Evolutionary conservation across 1,140 invertebrate species (phyloP).

Genomic region (Musca vetustissima): DNA sequence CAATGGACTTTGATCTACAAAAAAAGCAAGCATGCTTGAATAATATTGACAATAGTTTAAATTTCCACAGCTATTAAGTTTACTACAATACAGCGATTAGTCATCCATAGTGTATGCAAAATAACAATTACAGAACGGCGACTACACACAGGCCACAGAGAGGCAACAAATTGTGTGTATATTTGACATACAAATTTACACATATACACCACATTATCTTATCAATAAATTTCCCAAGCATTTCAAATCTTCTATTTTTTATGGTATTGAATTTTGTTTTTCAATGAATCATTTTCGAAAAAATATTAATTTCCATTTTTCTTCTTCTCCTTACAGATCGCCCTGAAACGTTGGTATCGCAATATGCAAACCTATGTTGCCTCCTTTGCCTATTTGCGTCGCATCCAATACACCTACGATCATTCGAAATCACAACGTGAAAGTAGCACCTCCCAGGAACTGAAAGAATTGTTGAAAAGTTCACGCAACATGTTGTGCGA

Average conservation of each 20-base stretch:
- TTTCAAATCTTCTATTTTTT: neutral
- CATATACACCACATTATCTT: too few relatives aligned
- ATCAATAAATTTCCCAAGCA: neutral
- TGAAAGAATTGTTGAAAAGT: conserved; percentile 40
- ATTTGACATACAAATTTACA: too few relatives aligned
- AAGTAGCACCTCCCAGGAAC: conserved; percentile 39
- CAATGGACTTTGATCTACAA: conserved; percentile 15
- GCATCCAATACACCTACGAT: conserved; percentile 46
- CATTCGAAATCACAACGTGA: conserved; percentile 42
- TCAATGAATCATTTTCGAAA: too few relatives aligned
- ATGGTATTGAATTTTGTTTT: neutral
- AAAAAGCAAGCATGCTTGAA: conserved; percentile 16
- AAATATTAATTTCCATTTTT: too few relatives aligned
- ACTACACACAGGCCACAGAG: too few relatives aligned
- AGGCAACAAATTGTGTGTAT: too few relatives aligned
- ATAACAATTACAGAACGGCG: neutral
- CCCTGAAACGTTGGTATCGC: conserved; percentile 52
- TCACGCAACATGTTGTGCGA: conserved; percentile 50
- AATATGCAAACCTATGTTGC: conserved; percentile 53
- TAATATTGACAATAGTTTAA: conserved; percentile 17
- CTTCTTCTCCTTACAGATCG: conserved; percentile 39
- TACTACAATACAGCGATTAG: conserved; percentile 12
- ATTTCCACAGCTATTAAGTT: neutral
- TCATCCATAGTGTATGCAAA: conserved; percentile 6
- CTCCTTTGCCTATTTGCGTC: conserved; percentile 47